Evolutionary conservation across 1,140 invertebrate species (phyloP).

Genomic region (Heliconius himera): DNA sequence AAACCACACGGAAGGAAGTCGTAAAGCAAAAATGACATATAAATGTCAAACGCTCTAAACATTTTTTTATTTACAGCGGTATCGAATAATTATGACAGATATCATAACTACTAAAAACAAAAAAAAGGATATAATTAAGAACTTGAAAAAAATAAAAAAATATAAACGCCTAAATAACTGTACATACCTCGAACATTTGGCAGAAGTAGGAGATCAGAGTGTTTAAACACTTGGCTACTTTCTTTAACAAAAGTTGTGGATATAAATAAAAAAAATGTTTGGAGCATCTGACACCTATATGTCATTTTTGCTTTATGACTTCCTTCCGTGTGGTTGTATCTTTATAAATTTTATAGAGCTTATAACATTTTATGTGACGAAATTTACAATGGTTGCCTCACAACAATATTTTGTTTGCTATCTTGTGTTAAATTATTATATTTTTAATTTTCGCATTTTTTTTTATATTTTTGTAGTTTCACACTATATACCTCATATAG

Average conservation of each 20-base stretch:
- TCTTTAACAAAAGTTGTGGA: no score
- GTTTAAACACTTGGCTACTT: no score
- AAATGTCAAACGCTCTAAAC: neutral
- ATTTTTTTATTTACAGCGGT: neutral
- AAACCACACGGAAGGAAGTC: constrained; percentile 8
- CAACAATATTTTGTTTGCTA: neutral
- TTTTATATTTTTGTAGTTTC: no score
- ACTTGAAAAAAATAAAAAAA: neutral
- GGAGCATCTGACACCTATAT: neutral
- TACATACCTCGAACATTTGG: no score
- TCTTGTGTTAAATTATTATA: no score
- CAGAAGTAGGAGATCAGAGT: no score
- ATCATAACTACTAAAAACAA: neutral
- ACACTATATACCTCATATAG: no score
- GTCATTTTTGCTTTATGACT: constrained; percentile 5
- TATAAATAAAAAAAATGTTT: neutral
- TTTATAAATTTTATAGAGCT: neutral
- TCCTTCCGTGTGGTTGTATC: constrained; percentile 2
- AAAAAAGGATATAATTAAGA: neutral
- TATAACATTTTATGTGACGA: neutral
- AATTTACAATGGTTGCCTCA: neutral
- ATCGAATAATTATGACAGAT: neutral
- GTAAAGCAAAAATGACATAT: constrained; percentile 3
- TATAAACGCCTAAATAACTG: no score
- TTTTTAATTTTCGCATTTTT: no score